Conservation (phyloP, 2,888 invertebrate species). For the Caenorhabditis plicata region DNA sequence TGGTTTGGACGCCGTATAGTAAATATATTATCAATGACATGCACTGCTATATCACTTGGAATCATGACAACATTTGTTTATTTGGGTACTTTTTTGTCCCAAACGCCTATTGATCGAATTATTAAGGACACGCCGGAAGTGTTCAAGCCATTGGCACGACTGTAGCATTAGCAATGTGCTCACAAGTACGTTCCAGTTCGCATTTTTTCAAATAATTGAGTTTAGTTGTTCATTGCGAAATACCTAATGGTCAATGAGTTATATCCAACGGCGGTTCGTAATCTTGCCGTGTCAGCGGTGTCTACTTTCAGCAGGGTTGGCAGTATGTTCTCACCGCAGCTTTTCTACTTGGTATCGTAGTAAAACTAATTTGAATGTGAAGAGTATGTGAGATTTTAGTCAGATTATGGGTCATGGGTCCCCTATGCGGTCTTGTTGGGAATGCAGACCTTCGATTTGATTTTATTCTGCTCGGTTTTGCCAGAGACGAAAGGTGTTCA, state of each 20-base stretch:
- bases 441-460: slow-evolving; percentile 18
- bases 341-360: slow-evolving; percentile 49
- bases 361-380: neutral
- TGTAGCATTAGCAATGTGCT: slow-evolving; percentile 41
- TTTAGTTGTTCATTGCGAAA: slow-evolving; percentile 37
- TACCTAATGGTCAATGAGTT: slow-evolving; percentile 40
- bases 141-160: slow-evolving; percentile 31
- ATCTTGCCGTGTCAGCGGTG: slow-evolving; percentile 47
- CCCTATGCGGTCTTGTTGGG: slow-evolving; percentile 22
- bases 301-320: slow-evolving; percentile 48
- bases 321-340: slow-evolving; percentile 50
- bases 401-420: slow-evolving; percentile 21
- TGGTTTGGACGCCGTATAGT: slow-evolving; percentile 43
- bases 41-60: slow-evolving; percentile 14
- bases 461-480: slow-evolving; percentile 14
- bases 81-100: too few species aligned
- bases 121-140: slow-evolving; percentile 16
- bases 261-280: slow-evolving; percentile 57
- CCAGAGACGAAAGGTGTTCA: slow-evolving; percentile 34
- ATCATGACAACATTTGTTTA: slow-evolving; percentile 9
- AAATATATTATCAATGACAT: slow-evolving; percentile 34
- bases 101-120: too few species aligned
- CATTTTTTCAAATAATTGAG: neutral
- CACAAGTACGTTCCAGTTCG: neutral
- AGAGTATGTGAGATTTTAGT: slow-evolving; percentile 6